phyloP scores from a whole-genome alignment of 2,797 vertebrate species.

The Anniella stebbinsi region DNA sequence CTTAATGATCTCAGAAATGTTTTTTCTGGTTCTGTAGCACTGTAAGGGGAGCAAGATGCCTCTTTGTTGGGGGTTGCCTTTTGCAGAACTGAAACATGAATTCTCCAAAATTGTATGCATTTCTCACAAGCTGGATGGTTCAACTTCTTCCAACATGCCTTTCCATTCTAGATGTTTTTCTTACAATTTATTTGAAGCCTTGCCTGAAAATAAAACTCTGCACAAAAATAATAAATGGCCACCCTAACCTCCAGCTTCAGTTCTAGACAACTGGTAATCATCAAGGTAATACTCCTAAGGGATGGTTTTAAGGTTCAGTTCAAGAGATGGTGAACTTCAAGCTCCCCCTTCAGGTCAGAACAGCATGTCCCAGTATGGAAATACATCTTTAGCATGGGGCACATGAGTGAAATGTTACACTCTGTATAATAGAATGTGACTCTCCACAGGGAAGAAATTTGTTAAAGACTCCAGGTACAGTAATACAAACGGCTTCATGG shows the following conservation, averaged over 20 bases:
- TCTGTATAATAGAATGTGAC: background rate
- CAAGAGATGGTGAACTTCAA: background rate
- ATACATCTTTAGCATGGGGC: background rate
- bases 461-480: background rate
- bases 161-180: background rate
- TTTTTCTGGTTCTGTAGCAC: background rate
- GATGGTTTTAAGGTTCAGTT: background rate
- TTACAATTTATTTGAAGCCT: background rate
- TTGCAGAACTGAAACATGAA: background rate
- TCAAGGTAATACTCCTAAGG: background rate
- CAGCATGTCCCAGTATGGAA: background rate
- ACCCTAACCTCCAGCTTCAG: background rate
- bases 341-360: background rate
- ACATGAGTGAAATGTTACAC: background rate
- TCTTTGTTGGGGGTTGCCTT: background rate
- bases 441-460: background rate
- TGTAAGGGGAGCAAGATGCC: conserved; percentile 31
- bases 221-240: background rate
- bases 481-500: background rate
- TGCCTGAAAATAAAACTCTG: background rate
- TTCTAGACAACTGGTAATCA: background rate
- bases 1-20: conserved; percentile 19
- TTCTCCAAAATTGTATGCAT: background rate
- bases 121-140: background rate
- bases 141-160: background rate